Base-by-base conservation (phyloP, 2,888 invertebrate species). In the Podabrus alpinus region DNA sequence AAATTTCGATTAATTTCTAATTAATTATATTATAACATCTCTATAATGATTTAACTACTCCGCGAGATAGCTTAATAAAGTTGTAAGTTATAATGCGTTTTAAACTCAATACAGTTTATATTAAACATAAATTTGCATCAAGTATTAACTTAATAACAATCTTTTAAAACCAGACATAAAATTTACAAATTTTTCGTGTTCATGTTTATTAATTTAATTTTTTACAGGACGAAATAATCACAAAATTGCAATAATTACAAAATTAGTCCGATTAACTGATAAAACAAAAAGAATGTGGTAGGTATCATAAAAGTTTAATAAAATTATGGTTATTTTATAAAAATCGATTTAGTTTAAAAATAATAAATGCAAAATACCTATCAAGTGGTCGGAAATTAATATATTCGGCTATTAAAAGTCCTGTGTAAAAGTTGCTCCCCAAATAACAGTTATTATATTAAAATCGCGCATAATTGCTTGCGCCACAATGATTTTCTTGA, bases 401-500 rank as follows among this genome's bases (percentile, higher is more conserved):
- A 71, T 64, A 66, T 45, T 71, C 64, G 45, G 21, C 68, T 25
- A 72, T 67, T 61, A 68, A 72, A 68, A 21, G 61, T 62, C 45
- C 60, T 15, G 25, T 62, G 19, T 62, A 17, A 62, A 62, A 19
- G 62, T 64, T 21, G 62, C 24, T 71, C 60, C 13, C 15, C 19
- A 75, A 75, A 72, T 69, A 62, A 45, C 72, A 62, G 69, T 72
- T 67, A 75, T 75, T 72, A 75, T 72, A 72, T 66, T 69, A 59
- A 72, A 75, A 75, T 75, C 75, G 68, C 19, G 69, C 60, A 72
- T 75, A 75, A 75, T 75, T 75, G 75, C 75, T 75, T 72, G 59
- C 75, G 59, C 69, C 66, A 72, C 25, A 68, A 72, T 61, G 61
- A 67, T 72, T 67, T 25, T 66, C 19, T 59, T 68, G 72, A 68